phyloP scores from a whole-genome alignment of 2,888 invertebrate species.

The Xestia rhomboidea region DNA sequence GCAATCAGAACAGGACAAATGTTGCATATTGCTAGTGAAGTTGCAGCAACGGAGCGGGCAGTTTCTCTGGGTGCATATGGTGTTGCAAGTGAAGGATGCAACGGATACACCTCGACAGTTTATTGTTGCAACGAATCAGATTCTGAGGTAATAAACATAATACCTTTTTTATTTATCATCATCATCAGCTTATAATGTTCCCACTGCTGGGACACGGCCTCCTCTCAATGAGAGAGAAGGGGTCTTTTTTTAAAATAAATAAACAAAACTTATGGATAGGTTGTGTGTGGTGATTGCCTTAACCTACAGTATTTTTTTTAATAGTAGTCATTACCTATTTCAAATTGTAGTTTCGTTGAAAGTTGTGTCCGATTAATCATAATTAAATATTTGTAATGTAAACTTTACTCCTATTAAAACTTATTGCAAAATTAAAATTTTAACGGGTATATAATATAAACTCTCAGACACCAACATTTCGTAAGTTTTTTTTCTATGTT shows the following conservation, averaged over 20 bases:
- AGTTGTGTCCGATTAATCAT: constrained; percentile 8
- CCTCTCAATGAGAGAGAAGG: too few species aligned
- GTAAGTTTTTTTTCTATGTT: background rate
- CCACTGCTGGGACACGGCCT: too few species aligned
- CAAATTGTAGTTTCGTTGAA: background rate
- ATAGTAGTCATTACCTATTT: background rate
- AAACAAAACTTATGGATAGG: background rate
- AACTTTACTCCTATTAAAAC: background rate
- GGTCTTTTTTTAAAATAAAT: background rate
- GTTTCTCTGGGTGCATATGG: constrained; percentile 99
- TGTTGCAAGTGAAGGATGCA: constrained; percentile 97
- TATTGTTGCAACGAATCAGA: constrained; percentile 99
- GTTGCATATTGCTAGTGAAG: constrained; percentile 97
- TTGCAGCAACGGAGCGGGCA: constrained; percentile 96
- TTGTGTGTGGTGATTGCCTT: background rate
- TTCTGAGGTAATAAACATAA: constrained; percentile 92
- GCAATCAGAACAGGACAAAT: constrained; percentile 99
- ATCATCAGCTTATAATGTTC: too few species aligned
- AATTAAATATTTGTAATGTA: constrained; percentile 14
- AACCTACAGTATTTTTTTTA: background rate
- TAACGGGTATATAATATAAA: background rate
- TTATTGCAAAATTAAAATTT: background rate
- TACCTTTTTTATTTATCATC: too few species aligned
- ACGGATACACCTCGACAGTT: constrained; percentile 97
- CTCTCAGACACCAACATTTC: background rate